These are phyloP conservation scores for Cepaea nemoralis DNA, from an alignment of 1,140 invertebrate species.

Conservation along the genomic window DNA sequence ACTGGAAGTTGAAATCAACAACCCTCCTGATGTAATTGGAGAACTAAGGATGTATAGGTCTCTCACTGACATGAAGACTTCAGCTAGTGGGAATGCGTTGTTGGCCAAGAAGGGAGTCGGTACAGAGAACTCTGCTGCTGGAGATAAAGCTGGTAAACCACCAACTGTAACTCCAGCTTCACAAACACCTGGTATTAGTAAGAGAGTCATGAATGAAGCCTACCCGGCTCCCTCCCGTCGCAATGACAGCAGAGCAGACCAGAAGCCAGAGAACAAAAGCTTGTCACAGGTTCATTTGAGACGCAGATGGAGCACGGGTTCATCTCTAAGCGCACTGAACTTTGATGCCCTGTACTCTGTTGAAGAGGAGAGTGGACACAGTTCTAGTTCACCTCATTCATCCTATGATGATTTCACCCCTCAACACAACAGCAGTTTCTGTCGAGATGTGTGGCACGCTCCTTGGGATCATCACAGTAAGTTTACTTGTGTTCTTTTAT, in stretches of 20 bases:
- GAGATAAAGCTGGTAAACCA: too few species aligned
- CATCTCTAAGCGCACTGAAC: conserved; percentile 43
- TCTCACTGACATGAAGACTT: conserved; percentile 30
- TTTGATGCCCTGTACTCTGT: conserved; percentile 57
- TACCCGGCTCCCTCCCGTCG: neutral
- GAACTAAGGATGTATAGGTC: conserved; percentile 20
- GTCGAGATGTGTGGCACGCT: conserved; percentile 19
- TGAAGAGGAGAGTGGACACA: conserved; percentile 59
- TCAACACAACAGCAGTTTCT: conserved; percentile 31
- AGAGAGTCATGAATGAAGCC: conserved; percentile 12
- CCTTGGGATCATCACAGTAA: conserved; percentile 24
- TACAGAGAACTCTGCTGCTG: neutral
- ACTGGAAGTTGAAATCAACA: conserved; percentile 25
- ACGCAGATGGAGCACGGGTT: conserved; percentile 41
- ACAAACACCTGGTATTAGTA: neutral
- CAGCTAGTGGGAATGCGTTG: conserved; percentile 33
- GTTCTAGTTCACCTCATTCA: conserved; percentile 34
- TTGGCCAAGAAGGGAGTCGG: conserved; percentile 20
- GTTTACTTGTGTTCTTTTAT: neutral
- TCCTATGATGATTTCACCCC: conserved; percentile 23
- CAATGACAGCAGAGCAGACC: neutral
- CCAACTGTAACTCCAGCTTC: neutral
- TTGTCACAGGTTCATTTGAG: neutral
- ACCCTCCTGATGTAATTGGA: conserved; percentile 16
- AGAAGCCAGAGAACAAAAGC: neutral